Evolutionary conservation across 2,888 invertebrate genomes (phyloP).

Genomic region (Pimpla rufipes): DNA sequence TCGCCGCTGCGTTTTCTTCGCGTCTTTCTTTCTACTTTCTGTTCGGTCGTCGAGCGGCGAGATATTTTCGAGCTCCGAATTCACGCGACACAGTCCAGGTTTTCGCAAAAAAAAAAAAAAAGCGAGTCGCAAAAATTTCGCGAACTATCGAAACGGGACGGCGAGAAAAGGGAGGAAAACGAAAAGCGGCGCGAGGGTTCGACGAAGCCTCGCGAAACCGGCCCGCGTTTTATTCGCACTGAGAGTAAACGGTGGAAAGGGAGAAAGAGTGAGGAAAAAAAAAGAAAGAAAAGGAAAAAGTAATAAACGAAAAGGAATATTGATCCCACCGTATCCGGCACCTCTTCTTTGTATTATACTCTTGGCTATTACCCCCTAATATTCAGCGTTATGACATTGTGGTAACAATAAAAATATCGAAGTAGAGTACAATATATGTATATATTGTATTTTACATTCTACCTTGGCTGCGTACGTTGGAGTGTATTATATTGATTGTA

Average conservation of each 20-base stretch:
- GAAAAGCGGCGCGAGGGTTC: not conserved
- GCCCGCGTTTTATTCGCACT: constrained; percentile 23
- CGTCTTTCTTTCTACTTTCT: constrained; percentile 17
- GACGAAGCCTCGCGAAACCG: constrained; percentile 21
- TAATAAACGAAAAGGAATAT: constrained; percentile 50
- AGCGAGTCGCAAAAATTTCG: constrained; percentile 11
- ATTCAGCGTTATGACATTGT: constrained; percentile 77
- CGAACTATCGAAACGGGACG: constrained; percentile 21
- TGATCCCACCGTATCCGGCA: constrained; percentile 75
- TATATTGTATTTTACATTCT: constrained; percentile 82
- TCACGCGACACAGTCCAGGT: constrained; percentile 27
- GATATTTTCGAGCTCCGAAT: constrained; percentile 33
- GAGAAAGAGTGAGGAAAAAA: constrained; percentile 37
- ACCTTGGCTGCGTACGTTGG: constrained; percentile 82
- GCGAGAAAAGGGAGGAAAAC: not conserved
- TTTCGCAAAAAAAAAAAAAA: not conserved
- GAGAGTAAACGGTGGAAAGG: constrained; percentile 32
- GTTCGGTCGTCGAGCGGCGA: constrained; percentile 45
- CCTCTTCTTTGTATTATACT: constrained; percentile 78
- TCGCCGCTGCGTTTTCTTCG: not conserved
- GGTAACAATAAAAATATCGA: constrained; percentile 79
- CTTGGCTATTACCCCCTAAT: constrained; percentile 75
- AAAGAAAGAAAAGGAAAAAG: constrained; percentile 32
- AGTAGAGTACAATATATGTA: constrained; percentile 80
- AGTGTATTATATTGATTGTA: constrained; percentile 82